These are phyloP conservation scores for Pituophis catenifer DNA, from an alignment of 2,113 vertebrate species.

Conservation along the genomic window DNA sequence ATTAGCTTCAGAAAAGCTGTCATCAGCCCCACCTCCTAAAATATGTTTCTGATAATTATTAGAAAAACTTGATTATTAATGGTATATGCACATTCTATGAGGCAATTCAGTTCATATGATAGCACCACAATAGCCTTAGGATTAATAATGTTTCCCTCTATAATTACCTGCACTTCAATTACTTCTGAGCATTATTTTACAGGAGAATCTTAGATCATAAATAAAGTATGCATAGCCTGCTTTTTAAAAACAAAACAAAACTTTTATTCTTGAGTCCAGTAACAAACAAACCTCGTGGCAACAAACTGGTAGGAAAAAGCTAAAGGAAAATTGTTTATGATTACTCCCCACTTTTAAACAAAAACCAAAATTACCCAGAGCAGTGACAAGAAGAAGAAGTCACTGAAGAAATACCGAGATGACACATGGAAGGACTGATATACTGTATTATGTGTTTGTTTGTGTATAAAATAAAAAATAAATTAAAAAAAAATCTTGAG, in stretches of 20 bases:
- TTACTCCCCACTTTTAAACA: background rate
- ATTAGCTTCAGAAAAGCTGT: background rate
- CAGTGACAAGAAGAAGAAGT: no score
- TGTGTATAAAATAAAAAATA: no score
- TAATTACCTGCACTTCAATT: background rate
- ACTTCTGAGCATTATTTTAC: background rate
- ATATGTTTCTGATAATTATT: background rate
- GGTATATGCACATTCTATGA: background rate
- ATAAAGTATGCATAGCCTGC: background rate
- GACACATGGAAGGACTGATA: no score
- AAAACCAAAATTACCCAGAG: background rate
- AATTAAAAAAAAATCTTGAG: background rate
- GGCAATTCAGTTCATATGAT: background rate
- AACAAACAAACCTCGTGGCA: background rate
- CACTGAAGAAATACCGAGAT: no score
- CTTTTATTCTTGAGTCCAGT: background rate
- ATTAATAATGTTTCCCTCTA: background rate
- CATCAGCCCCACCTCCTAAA: background rate
- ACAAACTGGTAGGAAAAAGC: background rate
- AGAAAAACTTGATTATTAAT: background rate
- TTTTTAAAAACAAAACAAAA: background rate
- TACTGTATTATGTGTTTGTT: no score
- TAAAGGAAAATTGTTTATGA: background rate
- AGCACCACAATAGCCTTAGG: background rate
- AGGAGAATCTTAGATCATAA: background rate